Base-by-base conservation (phyloP, 92 coral and sea anemone species). In the Zoanthus solanderi region DNA sequence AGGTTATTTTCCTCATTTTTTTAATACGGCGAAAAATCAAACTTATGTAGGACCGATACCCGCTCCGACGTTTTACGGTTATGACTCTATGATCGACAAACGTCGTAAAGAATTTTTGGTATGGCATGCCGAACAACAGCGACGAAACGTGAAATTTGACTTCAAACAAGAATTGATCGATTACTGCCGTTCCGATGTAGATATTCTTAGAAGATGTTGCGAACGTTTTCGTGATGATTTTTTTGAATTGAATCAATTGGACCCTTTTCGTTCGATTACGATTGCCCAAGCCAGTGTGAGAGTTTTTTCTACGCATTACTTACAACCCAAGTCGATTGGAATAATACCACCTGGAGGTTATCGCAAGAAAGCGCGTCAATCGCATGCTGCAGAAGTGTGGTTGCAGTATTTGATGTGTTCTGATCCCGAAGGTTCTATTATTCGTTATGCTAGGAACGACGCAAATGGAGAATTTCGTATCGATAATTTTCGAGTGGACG, bases 41-140 rank as follows among this genome's bases (percentile, higher is more conserved):
- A 15, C 66, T 10, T 87, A 87, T 78, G 52, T 87, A 2, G 90
- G 90, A 48, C 79, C 79, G 3, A 86, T 87, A 50, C 90, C 85
- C 2, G 71, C 29, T 8, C 29, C 23, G 32, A 3, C 46, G 0
- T 47, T 13, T 0, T 87, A 87, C 63, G 66, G 66, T 9, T 16
- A 14, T 11, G 66, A 58, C 6, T 9, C 14, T 2, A 58, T 58
- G 66, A 14, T 1, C 1, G 1, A 1, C 0, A 1, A 58, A 58
- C 6, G 6, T 0, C 17, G n/a, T 13, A 1, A 11, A 11, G 18
- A 58, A 14, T 58, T 58, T 58, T 4, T 58, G 10, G 10, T 0
- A 11, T 58, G 66, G 66, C 14, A 58, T 58, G 1, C 1, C 3
- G 17, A 58, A 58, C 66, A 58, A 58, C 3, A 9, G 23, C 3